Evolutionary conservation across 2,888 invertebrate genomes (phyloP).

Genomic region (Drosophila planitibia): DNA sequence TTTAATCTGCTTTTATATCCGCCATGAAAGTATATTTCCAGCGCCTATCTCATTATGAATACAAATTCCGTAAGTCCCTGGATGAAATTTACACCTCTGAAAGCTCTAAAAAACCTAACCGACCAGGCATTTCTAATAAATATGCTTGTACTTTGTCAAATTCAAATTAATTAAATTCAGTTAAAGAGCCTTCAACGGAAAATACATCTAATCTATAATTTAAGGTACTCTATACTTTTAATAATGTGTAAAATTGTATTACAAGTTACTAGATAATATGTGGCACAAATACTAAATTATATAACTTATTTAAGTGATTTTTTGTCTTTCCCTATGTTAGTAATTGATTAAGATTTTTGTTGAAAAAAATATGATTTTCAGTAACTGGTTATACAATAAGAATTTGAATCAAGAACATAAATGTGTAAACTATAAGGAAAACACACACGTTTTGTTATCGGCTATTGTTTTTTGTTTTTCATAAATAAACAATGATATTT

Average conservation of each 20-base stretch:
- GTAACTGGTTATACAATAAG: too few relatives aligned
- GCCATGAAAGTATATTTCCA: constrained; percentile 18
- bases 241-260: too few relatives aligned
- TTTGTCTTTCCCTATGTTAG: not conserved
- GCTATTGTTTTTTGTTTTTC: not conserved
- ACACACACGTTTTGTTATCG: not conserved
- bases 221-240: not conserved
- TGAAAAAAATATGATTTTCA: too few relatives aligned
- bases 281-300: not conserved
- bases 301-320: not conserved
- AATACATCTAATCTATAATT: too few relatives aligned
- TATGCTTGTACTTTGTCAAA: not conserved
- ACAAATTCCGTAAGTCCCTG: constrained; percentile 33
- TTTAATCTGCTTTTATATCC: constrained; percentile 52
- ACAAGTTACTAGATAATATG: not conserved
- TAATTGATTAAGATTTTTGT: not conserved
- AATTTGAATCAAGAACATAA: too few relatives aligned
- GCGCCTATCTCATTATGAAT: constrained; percentile 28
- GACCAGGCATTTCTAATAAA: not conserved
- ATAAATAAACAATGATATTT: not conserved
- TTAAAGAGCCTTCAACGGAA: not conserved
- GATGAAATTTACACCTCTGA: not conserved
- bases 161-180: not conserved
- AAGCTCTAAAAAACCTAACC: not conserved
- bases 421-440: not conserved